Base-by-base conservation (phyloP, 2,797 vertebrate species). In the Enteromius unitaeniatus region DNA sequence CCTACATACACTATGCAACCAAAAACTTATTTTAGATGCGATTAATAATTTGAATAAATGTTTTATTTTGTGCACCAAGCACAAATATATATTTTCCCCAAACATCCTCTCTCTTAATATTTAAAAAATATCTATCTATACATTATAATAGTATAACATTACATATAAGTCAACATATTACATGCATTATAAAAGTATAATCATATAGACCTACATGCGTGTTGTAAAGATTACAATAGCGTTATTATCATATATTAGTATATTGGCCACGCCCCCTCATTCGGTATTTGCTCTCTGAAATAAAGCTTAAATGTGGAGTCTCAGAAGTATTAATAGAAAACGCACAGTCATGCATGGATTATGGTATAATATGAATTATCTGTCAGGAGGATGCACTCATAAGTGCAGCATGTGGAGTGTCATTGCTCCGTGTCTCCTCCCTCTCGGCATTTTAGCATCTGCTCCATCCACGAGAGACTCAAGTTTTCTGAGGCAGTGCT, bases 371-470 rank as follows among this genome's bases (percentile, higher is more conserved):
- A 73, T 31, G 3, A 51, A 73, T 31, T 21, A 4, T 4, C 17
- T 77, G 17, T 64, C 2, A 14, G 40, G 5, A 34, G 15, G 0
- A 49, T 19, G 1, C 28, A 53, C 10, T 51, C 0, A 60, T 26
- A 2, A 55, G 9, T 13, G 34, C 23, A 51, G 23, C 49, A 53
- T 5, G 74, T 28, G 1, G n/a, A 31, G 49, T 15, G 53, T 69
- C 26, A 64, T 65, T 78, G 28, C 31, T 21, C 42, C 37, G 73
- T 19, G 84, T 84, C 84, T 82, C 84, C 84, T 70, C 86, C 68
- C 79, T 74, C 51, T 26, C 70, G 0, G 76, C 82, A 82, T 84
- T 88, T 86, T 86, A 86, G 19, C 19, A 23, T 69, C 78, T 55
- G 13, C 73, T 67, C 28, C n/a, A 23, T 37, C 49, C 73, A 45